Evolutionary conservation across 2,113 vertebrate genomes (phyloP).

Genomic region (Ciconia maguari): DNA sequence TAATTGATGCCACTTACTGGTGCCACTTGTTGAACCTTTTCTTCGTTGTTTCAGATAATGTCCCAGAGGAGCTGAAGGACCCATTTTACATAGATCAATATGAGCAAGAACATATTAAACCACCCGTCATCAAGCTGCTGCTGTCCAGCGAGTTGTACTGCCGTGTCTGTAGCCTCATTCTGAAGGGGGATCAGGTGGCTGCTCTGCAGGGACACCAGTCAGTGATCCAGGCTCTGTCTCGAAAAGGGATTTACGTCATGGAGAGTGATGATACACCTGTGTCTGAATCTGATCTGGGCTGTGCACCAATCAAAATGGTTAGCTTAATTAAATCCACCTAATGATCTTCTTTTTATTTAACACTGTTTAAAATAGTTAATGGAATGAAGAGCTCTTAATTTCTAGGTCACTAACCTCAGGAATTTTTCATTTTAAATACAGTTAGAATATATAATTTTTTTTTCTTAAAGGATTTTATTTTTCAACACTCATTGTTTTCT

Average conservation of each 20-base stretch:
- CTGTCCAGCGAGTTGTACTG: slow-evolving; percentile 92
- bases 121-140: slow-evolving; percentile 85
- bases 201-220: slow-evolving; percentile 86
- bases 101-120: slow-evolving; percentile 96
- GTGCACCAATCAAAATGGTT: slow-evolving; percentile 93
- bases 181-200: slow-evolving; percentile 86
- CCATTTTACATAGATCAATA: slow-evolving; percentile 96
- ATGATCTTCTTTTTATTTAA: slow-evolving; percentile 35
- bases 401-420: slow-evolving; percentile 4
- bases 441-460: background rate
- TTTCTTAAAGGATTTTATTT: background rate
- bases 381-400: background rate
- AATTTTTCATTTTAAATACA: background rate
- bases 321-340: slow-evolving; percentile 59
- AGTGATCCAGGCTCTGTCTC: slow-evolving; percentile 88
- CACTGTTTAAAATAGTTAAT: background rate
- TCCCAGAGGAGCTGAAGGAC: slow-evolving; percentile 89
- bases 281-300: slow-evolving; percentile 84
- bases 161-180: slow-evolving; percentile 87
- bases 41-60: slow-evolving; percentile 77
- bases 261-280: slow-evolving; percentile 86
- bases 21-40: background rate
- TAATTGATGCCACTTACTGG: background rate
- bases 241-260: slow-evolving; percentile 91
- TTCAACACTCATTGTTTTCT: background rate